phyloP scores from a whole-genome alignment of 2,113 vertebrate species.

The Dipodomys spectabilis region DNA sequence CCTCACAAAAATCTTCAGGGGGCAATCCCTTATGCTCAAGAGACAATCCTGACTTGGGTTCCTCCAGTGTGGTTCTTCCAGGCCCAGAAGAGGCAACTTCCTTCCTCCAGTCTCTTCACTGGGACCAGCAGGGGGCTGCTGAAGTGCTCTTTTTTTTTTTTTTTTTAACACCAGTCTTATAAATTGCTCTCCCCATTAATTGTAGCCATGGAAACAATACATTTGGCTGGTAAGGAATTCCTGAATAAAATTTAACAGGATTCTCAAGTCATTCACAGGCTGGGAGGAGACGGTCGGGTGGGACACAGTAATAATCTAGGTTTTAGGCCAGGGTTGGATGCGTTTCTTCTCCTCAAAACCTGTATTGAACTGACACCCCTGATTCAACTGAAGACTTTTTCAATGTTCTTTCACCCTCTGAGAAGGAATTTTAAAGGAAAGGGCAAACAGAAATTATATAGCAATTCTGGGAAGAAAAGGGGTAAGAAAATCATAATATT shows the following conservation, averaged over 20 bases:
- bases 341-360: slow-evolving; percentile 80
- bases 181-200: slow-evolving; percentile 91
- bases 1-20: slow-evolving; percentile 73
- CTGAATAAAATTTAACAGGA: slow-evolving; percentile 87
- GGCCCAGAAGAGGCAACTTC: slow-evolving; percentile 61
- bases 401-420: slow-evolving; percentile 76
- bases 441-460: slow-evolving; percentile 78
- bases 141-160: slow-evolving; percentile 87
- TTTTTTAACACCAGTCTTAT: slow-evolving; percentile 85
- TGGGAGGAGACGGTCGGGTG: slow-evolving; percentile 31
- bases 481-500: slow-evolving; percentile 70
- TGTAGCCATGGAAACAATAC: slow-evolving; percentile 91
- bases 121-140: slow-evolving; percentile 85
- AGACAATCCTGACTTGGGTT: slow-evolving; percentile 68
- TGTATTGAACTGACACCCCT: slow-evolving; percentile 48
- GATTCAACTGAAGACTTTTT: slow-evolving; percentile 66
- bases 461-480: slow-evolving; percentile 56
- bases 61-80: slow-evolving; percentile 64
- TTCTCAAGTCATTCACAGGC: slow-evolving; percentile 84
- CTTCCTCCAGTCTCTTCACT: slow-evolving; percentile 78
- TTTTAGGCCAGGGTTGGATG: slow-evolving; percentile 64
- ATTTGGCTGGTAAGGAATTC: slow-evolving; percentile 85
- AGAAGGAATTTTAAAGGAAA: slow-evolving; percentile 74
- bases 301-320: slow-evolving; percentile 64
- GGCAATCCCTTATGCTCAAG: slow-evolving; percentile 71